A percentile compares a stretch with the other conserved stretches of the same genome.
Evolutionary conservation across 1,140 invertebrate genomes (phyloP).

Genomic region (Lerema accius): DNA sequence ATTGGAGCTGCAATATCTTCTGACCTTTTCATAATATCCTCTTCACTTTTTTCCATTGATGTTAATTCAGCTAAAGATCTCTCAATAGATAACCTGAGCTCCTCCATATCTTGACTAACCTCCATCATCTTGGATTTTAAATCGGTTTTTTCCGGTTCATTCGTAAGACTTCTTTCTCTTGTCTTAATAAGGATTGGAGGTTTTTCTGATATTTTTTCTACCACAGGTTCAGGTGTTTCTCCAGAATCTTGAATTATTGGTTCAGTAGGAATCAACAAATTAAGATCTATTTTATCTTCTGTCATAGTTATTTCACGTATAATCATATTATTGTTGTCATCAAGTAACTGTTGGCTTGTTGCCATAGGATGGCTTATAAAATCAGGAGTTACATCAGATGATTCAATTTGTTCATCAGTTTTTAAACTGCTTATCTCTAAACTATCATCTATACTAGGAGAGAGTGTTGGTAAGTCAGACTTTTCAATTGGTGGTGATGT

Average conservation of each 20-base stretch:
- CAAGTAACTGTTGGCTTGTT: conserved; percentile 57
- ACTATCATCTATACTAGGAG: background rate
- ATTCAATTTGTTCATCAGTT: conserved; percentile 43
- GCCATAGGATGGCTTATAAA: conserved; percentile 62
- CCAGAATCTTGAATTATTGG: conserved; percentile 60
- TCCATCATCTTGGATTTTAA: conserved; percentile 73
- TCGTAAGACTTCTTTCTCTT: conserved; percentile 18
- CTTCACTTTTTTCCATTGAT: conserved; percentile 60
- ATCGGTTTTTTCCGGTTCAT: conserved; percentile 59
- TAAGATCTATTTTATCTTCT: conserved; percentile 50
- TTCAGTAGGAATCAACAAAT: conserved; percentile 40
- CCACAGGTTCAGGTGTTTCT: conserved; percentile 47
- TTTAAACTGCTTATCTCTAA: conserved; percentile 39
- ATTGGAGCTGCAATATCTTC: conserved; percentile 32
- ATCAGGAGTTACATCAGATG: conserved; percentile 58
- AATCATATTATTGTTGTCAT: conserved; percentile 63
- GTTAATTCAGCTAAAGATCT: conserved; percentile 70
- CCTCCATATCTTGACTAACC: conserved; percentile 73
- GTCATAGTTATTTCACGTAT: conserved; percentile 58
- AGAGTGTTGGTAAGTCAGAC: background rate
- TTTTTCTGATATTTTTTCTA: conserved; percentile 23
- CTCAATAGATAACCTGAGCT: conserved; percentile 70
- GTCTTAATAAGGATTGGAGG: conserved; percentile 30
- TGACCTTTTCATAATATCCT: conserved; percentile 48
- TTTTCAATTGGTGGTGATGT: background rate